Evolutionary conservation across 2,797 vertebrate species (phyloP).

Genomic region (Melanitta fusca): DNA sequence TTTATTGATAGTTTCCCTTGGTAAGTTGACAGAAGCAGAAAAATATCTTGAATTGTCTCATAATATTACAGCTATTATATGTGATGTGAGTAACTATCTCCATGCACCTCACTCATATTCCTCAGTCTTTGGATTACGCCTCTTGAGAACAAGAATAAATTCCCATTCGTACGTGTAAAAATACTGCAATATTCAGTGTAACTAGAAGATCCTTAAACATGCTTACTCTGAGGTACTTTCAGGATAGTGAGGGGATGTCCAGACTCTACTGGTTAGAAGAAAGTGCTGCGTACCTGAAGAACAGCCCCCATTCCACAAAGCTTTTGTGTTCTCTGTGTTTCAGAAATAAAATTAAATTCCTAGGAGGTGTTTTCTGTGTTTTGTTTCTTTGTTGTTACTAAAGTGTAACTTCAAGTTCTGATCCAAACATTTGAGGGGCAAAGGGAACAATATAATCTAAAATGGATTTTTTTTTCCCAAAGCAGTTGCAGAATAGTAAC

Average conservation of each 20-base stretch:
- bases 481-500: neutral
- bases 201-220: neutral
- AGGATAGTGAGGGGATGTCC: neutral
- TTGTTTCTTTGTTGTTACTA: neutral
- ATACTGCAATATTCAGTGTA: neutral
- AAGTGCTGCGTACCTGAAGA: neutral
- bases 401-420: neutral
- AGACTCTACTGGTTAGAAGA: neutral
- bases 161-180: neutral
- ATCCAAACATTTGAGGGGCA: neutral
- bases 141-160: neutral
- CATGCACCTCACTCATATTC: neutral
- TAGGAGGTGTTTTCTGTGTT: neutral
- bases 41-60: neutral
- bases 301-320: neutral
- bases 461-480: neutral
- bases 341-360: neutral
- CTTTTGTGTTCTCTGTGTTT: neutral
- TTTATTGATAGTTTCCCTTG: neutral
- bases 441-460: neutral
- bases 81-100: neutral
- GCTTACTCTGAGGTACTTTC: neutral
- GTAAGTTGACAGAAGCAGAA: neutral
- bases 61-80: neutral
- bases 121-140: neutral